Evolutionary conservation across 2,797 vertebrate genomes (phyloP).

Genomic region (Natrix natrix): DNA sequence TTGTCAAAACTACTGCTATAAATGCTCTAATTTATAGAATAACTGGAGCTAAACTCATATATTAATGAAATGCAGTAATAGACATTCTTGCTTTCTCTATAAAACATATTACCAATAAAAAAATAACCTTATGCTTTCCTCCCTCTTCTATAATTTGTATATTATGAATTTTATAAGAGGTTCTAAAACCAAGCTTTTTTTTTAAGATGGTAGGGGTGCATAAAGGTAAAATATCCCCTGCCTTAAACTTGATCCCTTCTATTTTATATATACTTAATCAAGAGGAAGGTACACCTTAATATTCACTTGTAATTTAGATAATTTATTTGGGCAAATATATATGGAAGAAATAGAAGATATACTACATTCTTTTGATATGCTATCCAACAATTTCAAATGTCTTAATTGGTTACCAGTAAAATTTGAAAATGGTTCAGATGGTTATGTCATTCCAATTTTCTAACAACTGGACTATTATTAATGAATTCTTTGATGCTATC

Average conservation of each 20-base stretch:
- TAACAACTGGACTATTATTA: conserved; percentile 5
- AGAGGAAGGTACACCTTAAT: background rate
- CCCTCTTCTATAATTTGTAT: background rate
- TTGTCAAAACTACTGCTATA: background rate
- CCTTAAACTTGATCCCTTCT: background rate
- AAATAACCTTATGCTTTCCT: background rate
- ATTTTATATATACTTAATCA: background rate
- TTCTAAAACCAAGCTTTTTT: background rate
- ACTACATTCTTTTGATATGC: background rate
- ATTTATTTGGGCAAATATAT: background rate
- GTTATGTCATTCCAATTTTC: background rate
- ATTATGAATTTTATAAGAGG: background rate
- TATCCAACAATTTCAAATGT: background rate
- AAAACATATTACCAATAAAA: background rate
- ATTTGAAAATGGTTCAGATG: conserved; percentile 7
- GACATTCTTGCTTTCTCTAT: background rate
- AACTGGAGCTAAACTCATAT: background rate
- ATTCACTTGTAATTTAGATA: background rate
- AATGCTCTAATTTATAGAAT: background rate
- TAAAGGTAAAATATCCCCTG: background rate
- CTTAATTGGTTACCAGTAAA: background rate
- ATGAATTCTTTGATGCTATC: conserved; percentile 11
- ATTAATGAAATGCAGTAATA: background rate
- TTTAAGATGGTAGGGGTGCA: background rate
- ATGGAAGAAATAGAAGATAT: background rate